phyloP scores from a whole-genome alignment of 2,797 vertebrate genomes.

The Alfaro cultratus region DNA sequence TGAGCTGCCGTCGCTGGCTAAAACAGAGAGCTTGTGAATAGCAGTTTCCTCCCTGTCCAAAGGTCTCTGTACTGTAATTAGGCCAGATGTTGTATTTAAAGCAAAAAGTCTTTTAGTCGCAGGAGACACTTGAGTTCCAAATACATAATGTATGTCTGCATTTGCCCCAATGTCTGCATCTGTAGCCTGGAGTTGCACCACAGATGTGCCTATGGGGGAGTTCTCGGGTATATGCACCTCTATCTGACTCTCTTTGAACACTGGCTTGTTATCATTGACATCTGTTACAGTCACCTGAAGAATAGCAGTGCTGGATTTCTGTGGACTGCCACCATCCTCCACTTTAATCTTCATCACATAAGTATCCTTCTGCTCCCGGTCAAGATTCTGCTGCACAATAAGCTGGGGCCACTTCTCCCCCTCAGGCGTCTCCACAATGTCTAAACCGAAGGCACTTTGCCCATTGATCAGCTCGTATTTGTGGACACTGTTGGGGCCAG shows the following conservation, averaged over 20 bases:
- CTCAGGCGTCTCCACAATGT: conserved; percentile 98
- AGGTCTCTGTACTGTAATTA: conserved; percentile 95
- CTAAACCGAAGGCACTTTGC: conserved; percentile 96
- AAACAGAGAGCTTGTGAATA: conserved; percentile 95
- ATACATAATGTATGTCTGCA: conserved; percentile 96
- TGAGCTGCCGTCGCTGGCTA: conserved; percentile 98
- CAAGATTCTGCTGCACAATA: conserved; percentile 98
- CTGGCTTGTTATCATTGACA: conserved; percentile 97
- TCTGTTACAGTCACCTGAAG: conserved; percentile 98
- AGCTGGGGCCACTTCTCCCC: conserved; percentile 99
- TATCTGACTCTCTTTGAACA: conserved; percentile 96
- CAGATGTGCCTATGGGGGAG: conserved; percentile 93
- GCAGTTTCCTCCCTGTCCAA: conserved; percentile 97
- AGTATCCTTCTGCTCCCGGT: conserved; percentile 98
- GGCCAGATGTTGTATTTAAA: conserved; percentile 93
- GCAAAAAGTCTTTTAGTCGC: conserved; percentile 97
- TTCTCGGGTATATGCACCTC: conserved; percentile 98
- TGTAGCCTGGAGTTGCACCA: conserved; percentile 95
- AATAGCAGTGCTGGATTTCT: conserved; percentile 99
- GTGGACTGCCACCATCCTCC: conserved; percentile 95
- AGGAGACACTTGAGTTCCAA: conserved; percentile 94
- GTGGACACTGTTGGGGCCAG: conserved; percentile 96
- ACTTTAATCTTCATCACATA: conserved; percentile 99
- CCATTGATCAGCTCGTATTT: conserved; percentile 97
- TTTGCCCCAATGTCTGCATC: conserved; percentile 97